Evolutionary conservation across 2,888 invertebrate genomes (phyloP).

Genomic region (Xestia c-nigrum): DNA sequence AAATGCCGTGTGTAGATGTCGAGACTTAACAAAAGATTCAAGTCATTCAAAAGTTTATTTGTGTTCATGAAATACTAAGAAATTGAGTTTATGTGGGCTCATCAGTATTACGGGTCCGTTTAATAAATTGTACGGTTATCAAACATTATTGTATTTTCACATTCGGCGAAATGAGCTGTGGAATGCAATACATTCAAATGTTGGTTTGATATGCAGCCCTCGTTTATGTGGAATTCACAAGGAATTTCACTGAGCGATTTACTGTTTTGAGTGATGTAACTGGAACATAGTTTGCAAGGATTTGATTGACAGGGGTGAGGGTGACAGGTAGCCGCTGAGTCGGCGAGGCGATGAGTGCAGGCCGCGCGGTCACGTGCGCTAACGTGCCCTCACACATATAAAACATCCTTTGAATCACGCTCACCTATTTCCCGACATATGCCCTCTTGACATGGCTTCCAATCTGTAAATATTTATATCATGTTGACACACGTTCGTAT

Average conservation of each 20-base stretch:
- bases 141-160: slow-evolving; percentile 11
- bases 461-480: slow-evolving; percentile 68
- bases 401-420: slow-evolving; percentile 73
- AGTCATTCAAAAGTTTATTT: slow-evolving; percentile 36
- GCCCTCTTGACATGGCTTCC: slow-evolving; percentile 70
- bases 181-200: slow-evolving; percentile 49
- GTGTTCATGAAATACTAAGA: slow-evolving; percentile 19
- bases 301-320: slow-evolving; percentile 82
- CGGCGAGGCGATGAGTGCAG: slow-evolving; percentile 49
- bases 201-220: slow-evolving; percentile 47
- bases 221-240: slow-evolving; percentile 50
- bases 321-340: slow-evolving; percentile 49
- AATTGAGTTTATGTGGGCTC: slow-evolving; percentile 12
- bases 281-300: slow-evolving; percentile 75
- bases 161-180: slow-evolving; percentile 16
- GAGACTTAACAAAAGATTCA: slow-evolving; percentile 42
- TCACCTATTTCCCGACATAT: slow-evolving; percentile 77
- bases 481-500: slow-evolving; percentile 58
- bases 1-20: slow-evolving; percentile 36
- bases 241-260: slow-evolving; percentile 57
- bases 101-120: neutral
- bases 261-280: slow-evolving; percentile 73
- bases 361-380: slow-evolving; percentile 67
- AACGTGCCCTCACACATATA: slow-evolving; percentile 59
- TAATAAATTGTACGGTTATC: slow-evolving; percentile 18